phyloP scores from a whole-genome alignment of 1,140 invertebrate genomes.

The Cheumatopsyche charites region DNA sequence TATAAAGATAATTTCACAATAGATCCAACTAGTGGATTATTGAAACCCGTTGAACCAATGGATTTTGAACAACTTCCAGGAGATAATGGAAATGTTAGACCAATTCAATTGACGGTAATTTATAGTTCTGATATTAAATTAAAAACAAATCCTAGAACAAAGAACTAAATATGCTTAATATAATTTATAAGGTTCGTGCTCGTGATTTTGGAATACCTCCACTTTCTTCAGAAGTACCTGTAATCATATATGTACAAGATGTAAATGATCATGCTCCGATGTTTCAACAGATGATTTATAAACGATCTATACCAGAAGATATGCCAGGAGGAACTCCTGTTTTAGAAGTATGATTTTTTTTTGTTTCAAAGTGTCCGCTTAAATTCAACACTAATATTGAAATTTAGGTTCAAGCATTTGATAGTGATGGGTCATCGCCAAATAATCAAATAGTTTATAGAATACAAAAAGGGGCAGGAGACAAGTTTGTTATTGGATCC shows the following conservation, averaged over 20 bases:
- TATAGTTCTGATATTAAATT: not conserved
- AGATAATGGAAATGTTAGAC: constrained; percentile 68
- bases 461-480: constrained; percentile 83
- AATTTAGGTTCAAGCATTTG: constrained; percentile 75
- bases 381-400: constrained; percentile 1
- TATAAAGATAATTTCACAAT: constrained; percentile 82
- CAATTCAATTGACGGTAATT: constrained; percentile 71
- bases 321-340: constrained; percentile 78
- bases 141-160: not conserved
- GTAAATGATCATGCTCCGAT: constrained; percentile 84
- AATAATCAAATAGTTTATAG: constrained; percentile 88
- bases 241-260: constrained; percentile 85
- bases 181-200: constrained; percentile 66
- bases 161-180: not conserved
- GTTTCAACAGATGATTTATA: constrained; percentile 78
- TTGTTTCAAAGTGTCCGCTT: not conserved
- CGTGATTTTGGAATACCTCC: constrained; percentile 80
- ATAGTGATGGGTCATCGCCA: constrained; percentile 83
- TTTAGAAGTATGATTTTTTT: constrained; percentile 66
- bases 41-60: constrained; percentile 70
- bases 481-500: constrained; percentile 91
- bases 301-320: constrained; percentile 81
- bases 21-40: constrained; percentile 72
- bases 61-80: constrained; percentile 79
- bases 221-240: constrained; percentile 73